Evolutionary conservation across 2,888 invertebrate species (phyloP), one percentile per base, ranked within the genome.

Genomic region (Amiota communis): DNA sequence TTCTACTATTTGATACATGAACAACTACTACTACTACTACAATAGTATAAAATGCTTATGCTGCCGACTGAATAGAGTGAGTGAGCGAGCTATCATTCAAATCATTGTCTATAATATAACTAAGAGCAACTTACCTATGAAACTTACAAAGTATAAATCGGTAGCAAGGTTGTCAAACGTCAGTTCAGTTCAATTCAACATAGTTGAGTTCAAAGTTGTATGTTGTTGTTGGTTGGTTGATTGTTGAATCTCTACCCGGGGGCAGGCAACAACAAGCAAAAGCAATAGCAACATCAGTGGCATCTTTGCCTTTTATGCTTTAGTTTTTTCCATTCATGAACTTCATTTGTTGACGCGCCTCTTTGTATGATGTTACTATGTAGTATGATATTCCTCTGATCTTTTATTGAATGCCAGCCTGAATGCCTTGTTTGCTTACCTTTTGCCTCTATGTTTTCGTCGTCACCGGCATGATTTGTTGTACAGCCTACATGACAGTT

Each of bases 401-500:
- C 23, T 48, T 47, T 68, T 49, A 8, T 51, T 68, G 68, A 36
- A 36, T 36, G 36, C 36, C 36, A 36, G 6, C 8, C 36, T 36
- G 2, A 0, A 6, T 36, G 36, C 64, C 64, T n/a, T 64, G 36
- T 20, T 3, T 20, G 20, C 36, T 10, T 12, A 13, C 46, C 17
- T 65, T 48, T 11, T 65, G 65, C 48, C 12, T 65, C n/a, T 48
- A n/a, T 47, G 47, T 20, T 10, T n/a, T 15, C n/a, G 53, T 36
- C 23, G 53, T 36, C 23, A 36, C n/a, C 20, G 63, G 36, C 71
- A 15, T 78, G 78, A 79, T 81, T 80, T 77, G 78, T 77, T 78
- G 74, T 77, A 78, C 77, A 79, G 78, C 78, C 81, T 79, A 80
- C 78, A 77, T 81, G 81, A 81, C 81, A 81, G 80, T 80, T 81